Evolutionary conservation across 2,888 invertebrate genomes (phyloP).

Genomic region (Pammene fasciana): DNA sequence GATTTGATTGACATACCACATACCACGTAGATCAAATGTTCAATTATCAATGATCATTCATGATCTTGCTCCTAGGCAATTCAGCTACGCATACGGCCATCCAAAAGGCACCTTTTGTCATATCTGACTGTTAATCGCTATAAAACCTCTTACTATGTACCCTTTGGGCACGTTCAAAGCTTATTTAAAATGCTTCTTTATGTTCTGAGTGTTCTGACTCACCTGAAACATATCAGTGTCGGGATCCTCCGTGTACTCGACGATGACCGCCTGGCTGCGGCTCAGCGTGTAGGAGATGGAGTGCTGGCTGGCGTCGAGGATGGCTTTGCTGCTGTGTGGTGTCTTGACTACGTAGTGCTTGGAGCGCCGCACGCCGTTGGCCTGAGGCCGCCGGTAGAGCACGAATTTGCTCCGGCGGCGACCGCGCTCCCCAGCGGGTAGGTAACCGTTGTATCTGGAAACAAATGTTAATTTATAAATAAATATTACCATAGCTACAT

Average conservation of each 20-base stretch:
- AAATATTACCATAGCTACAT: not conserved
- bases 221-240: conserved; percentile 99
- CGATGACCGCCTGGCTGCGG: conserved; percentile 98
- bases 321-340: conserved; percentile 97
- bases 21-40: no score
- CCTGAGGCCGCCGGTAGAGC: conserved; percentile 90
- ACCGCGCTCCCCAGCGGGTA: conserved; percentile 96
- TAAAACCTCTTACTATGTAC: no score
- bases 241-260: conserved; percentile 97
- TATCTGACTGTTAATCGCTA: no score
- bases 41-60: no score
- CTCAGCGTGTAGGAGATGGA: conserved; percentile 98
- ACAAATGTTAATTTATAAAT: not conserved
- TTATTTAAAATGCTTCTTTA: no score
- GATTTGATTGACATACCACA: no score
- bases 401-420: conserved; percentile 97
- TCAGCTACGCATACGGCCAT: no score
- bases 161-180: no score
- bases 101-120: no score
- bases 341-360: conserved; percentile 98
- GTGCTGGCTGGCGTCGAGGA: conserved; percentile 96
- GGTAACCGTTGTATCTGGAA: conserved; percentile 95
- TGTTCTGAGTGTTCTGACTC: conserved; percentile 55
- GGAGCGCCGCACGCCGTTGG: conserved; percentile 97
- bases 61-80: no score